These are phyloP conservation scores for Campaea margaritaria DNA, from an alignment of 2,888 invertebrate genomes.

Conservation along the genomic window DNA sequence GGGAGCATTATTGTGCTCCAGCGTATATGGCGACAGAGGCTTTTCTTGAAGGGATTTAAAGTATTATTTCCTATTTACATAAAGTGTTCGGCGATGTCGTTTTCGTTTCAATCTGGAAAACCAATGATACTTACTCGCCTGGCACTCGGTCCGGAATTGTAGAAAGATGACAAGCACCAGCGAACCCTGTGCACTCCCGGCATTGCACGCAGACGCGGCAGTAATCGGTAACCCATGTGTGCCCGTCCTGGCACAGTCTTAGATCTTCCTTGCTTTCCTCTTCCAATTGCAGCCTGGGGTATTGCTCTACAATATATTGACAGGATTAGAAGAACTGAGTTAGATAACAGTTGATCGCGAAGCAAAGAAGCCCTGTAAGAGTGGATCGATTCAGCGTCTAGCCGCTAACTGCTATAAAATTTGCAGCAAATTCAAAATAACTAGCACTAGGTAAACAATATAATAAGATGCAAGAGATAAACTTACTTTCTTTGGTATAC, in stretches of 20 bases:
- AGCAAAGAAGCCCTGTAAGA: too few species aligned
- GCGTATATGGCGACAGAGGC: too few species aligned
- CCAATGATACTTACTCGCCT: conserved; percentile 89
- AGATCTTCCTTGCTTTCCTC: conserved; percentile 57
- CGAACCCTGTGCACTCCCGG: conserved; percentile 97
- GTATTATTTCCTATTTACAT: too few species aligned
- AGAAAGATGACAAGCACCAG: conserved; percentile 86
- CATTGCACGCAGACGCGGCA: conserved; percentile 97
- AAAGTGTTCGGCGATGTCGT: too few species aligned
- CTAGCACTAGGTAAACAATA: too few species aligned
- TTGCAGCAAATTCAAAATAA: too few species aligned
- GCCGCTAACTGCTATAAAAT: too few species aligned
- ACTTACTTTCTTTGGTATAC: conserved; percentile 85
- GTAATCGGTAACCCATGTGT: conserved; percentile 92
- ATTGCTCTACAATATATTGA: conserved; percentile 23
- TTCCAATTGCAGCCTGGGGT: conserved; percentile 31
- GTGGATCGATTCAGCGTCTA: too few species aligned
- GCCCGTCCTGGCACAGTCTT: conserved; percentile 86
- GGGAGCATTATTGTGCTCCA: too few species aligned
- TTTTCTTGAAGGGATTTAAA: too few species aligned
- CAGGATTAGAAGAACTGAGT: background rate
- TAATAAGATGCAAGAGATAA: background rate
- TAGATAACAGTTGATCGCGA: too few species aligned
- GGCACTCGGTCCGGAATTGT: conserved; percentile 90
- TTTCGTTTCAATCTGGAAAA: too few species aligned